phyloP scores from a whole-genome alignment of 2,797 vertebrate species.

The Kryptopterus vitreolus region DNA sequence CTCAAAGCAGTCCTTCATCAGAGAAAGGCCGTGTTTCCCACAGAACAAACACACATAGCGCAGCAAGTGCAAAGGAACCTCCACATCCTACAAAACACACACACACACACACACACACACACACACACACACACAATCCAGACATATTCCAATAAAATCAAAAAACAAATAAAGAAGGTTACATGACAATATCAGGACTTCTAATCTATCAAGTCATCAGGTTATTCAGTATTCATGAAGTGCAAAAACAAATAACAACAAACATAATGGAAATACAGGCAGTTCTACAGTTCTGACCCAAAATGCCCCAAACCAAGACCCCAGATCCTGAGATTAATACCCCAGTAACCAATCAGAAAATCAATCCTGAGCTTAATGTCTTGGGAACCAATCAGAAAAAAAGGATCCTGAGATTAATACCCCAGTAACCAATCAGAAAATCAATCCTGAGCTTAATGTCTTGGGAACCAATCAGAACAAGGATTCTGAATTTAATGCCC shows the following conservation, averaged over 20 bases:
- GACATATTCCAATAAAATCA: not conserved
- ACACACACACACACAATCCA: not conserved
- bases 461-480: not conserved
- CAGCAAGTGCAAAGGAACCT: conserved; percentile 96
- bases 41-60: conserved; percentile 97
- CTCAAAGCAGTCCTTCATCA: conserved; percentile 99
- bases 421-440: too few relatives aligned
- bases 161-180: not conserved
- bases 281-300: not conserved
- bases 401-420: too few relatives aligned
- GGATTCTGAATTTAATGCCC: too few relatives aligned
- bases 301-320: not conserved
- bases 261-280: too few relatives aligned
- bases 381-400: too few relatives aligned
- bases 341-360: not conserved
- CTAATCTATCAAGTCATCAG: not conserved
- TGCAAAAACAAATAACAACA: too few relatives aligned
- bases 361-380: not conserved
- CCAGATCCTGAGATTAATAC: not conserved
- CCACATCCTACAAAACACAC: conserved; percentile 82
- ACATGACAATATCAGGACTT: not conserved
- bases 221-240: not conserved
- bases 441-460: too few relatives aligned
- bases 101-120: conserved; percentile 25
- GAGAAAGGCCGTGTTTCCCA: conserved; percentile 94